Conservation (phyloP, 1,140 invertebrate species). For the Dendroctonus ponderosae region DNA sequence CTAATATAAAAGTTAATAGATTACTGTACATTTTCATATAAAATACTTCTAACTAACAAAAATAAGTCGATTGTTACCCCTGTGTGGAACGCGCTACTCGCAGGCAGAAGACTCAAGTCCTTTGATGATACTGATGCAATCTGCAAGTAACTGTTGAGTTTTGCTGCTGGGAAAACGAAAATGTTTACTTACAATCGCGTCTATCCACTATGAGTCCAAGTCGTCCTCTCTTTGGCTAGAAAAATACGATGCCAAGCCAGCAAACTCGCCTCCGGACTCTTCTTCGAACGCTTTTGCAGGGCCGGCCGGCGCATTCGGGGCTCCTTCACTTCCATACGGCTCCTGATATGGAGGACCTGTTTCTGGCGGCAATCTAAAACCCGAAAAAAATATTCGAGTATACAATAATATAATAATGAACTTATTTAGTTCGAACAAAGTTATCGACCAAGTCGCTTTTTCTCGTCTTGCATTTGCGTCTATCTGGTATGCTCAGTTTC, state of each 20-base stretch:
- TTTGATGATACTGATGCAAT: not conserved
- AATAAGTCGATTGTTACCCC: conserved; percentile 1
- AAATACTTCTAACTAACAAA: conserved; percentile 1
- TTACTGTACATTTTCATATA: conserved; percentile 10
- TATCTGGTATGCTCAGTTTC: no score
- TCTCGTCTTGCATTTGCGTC: no score
- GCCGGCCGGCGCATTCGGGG: conserved; percentile 38
- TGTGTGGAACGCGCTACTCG: not conserved
- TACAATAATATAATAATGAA: not conserved
- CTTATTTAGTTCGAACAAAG: no score
- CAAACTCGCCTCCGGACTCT: conserved; percentile 69
- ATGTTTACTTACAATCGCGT: not conserved
- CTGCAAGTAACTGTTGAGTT: not conserved
- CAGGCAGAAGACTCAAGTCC: not conserved
- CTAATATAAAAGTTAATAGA: conserved; percentile 4
- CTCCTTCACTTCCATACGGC: conserved; percentile 23
- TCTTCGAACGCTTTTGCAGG: conserved; percentile 52
- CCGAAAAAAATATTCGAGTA: not conserved
- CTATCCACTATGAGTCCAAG: conserved; percentile 45
- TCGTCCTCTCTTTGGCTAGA: conserved; percentile 80
- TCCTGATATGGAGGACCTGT: not conserved
- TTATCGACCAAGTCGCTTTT: no score
- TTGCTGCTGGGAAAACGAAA: not conserved
- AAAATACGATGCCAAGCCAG: conserved; percentile 84
- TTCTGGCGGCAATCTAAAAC: conserved; percentile 13